Percentiles rank a stretch among this genome's conserved stretches.
Evolutionary conservation across 92 coral and sea anemone genomes (phyloP).

Genomic region (Actinostola sp.): DNA sequence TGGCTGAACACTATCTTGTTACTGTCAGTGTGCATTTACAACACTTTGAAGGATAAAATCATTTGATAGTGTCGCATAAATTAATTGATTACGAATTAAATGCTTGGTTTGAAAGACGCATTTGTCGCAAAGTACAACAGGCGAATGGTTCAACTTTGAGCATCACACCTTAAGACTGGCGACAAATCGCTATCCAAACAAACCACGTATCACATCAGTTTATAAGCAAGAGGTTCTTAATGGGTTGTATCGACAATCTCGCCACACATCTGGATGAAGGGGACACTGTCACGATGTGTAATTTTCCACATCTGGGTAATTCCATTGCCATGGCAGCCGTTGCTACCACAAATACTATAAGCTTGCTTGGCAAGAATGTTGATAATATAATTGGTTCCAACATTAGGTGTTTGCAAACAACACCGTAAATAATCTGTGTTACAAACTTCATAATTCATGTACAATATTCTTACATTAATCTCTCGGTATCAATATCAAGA

Average conservation of each 20-base stretch:
- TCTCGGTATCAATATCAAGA: slow-evolving; percentile 18
- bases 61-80: neutral
- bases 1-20: too few relatives aligned
- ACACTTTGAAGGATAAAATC: too few relatives aligned
- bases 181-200: too few relatives aligned
- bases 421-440: slow-evolving; percentile 19
- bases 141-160: too few relatives aligned
- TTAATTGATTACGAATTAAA: neutral
- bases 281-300: slow-evolving; percentile 6
- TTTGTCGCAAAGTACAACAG: neutral
- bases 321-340: slow-evolving; percentile 30
- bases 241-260: neutral
- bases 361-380: slow-evolving; percentile 47
- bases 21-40: too few relatives aligned
- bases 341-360: slow-evolving; percentile 21
- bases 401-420: slow-evolving; percentile 27
- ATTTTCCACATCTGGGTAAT: slow-evolving; percentile 8
- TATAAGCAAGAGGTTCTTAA: too few relatives aligned
- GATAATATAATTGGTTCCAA: slow-evolving; percentile 20
- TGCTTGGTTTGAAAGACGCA: neutral
- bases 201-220: too few relatives aligned
- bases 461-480: slow-evolving; percentile 8
- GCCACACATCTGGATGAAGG: slow-evolving; percentile 20
- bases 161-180: too few relatives aligned
- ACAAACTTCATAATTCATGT: slow-evolving; percentile 18